Base-by-base conservation (phyloP, 2,888 invertebrate species). In the Clitarchus hookeri region DNA sequence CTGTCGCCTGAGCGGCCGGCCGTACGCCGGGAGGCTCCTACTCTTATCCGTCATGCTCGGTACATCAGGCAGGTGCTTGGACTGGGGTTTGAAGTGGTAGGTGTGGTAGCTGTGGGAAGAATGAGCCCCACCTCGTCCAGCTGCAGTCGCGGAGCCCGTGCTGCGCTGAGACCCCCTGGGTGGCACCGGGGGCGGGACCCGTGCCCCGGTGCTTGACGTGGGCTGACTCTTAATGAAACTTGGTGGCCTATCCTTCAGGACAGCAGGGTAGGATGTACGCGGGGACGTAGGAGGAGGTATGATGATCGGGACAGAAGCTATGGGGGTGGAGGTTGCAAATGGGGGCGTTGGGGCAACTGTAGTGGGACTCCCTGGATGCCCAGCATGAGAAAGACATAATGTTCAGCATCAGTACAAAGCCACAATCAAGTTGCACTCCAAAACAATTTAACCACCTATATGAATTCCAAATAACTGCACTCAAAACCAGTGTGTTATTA, bases 171-270 rank as follows among this genome's bases (percentile, higher is more conserved):
- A 96, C 86, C 96, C 96, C 89, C 97, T 93, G 6, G 97, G 97
- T 86, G 97, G 97, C 85, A 97, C 97, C 36, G 97, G 97, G 86
- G 97, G 97, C 80, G 97, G 97, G 79, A 97, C 95, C 91, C 96
- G 95, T 36, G 88, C 88, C 85, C 86, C 80, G 78, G 86, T 77
- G 84, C 83, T 25, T 16, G 85, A 65, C 36, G 84, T 65, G 13
- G 80, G 84, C 44, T 83, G 48, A 44, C 86, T 84, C 82, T 87
- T 87, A 13, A 48, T 77, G 80, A 87, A 87, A 84, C 87, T 87
- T 11, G 87, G 87, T n/a, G 86, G 87, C 65, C 93, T 91, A 90
- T 95, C 95, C 91, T 96, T 96, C 90, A 96, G 92, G 85, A 96
- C 95, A 84, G 96, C 96, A 84, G 96, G 96, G 91, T 96, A 96